A percentile compares a stretch with the other conserved stretches of the same genome.
Conservation (phyloP, 2,888 invertebrate species). For the Tenthredo distinguenda region DNA sequence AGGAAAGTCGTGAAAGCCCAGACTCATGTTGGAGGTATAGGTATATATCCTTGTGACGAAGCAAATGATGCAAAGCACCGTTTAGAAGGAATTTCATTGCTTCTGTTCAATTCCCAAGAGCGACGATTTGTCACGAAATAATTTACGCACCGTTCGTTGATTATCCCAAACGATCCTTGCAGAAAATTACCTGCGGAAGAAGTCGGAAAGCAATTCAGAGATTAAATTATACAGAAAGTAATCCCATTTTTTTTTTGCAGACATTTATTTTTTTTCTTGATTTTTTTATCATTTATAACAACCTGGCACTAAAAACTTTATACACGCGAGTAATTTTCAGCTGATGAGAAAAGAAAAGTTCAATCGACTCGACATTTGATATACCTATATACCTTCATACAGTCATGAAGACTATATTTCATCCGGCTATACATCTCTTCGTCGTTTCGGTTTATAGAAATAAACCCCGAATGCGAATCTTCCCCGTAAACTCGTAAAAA, state of each 20-base stretch:
- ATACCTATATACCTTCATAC: not conserved
- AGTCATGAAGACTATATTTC: not conserved
- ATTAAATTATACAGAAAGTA: not conserved
- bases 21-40: not conserved
- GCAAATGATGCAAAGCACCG: not conserved
- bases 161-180: not conserved
- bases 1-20: not conserved
- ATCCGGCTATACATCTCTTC: not conserved
- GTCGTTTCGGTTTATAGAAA: constrained; percentile 1
- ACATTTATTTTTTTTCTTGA: not conserved
- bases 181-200: not conserved
- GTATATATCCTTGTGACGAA: not conserved
- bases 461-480: not conserved
- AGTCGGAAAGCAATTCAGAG: constrained; percentile 23
- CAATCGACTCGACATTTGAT: not conserved
- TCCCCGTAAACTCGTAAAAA: not conserved
- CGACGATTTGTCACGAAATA: not conserved
- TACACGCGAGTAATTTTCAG: not conserved
- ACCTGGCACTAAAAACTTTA: not conserved
- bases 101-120: not conserved
- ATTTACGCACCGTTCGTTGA: not conserved
- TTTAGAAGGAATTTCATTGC: not conserved
- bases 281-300: not conserved
- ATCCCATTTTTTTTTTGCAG: not conserved
- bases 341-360: not conserved